Percentiles rank a stretch among this genome's conserved stretches.
Conservation (phyloP, 2,113 vertebrate genomes). For the Ammodytes marinus region DNA sequence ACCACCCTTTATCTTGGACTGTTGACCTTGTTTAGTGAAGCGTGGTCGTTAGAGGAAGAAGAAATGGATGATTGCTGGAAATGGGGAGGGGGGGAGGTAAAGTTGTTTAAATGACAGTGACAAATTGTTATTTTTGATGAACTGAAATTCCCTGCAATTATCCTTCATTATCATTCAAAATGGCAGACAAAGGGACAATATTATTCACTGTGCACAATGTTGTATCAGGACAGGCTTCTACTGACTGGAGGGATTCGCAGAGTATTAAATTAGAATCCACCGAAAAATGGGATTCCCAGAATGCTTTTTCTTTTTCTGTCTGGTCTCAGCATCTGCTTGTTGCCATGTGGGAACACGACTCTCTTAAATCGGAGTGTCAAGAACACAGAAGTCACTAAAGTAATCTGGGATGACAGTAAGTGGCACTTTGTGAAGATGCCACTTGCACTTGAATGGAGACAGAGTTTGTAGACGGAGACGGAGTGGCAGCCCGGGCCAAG, state of each 20-base stretch:
- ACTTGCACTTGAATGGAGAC: conserved; percentile 23
- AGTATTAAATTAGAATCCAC: conserved; percentile 33
- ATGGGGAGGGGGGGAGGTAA: neutral
- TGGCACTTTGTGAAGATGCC: conserved; percentile 13
- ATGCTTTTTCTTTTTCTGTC: conserved; percentile 33
- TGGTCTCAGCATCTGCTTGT: neutral
- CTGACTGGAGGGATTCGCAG: conserved; percentile 58
- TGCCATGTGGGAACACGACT: neutral
- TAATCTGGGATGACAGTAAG: conserved; percentile 27
- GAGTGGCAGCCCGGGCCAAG: neutral
- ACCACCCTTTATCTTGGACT: conserved; percentile 12
- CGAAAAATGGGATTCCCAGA: conserved; percentile 28
- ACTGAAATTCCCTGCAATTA: conserved; percentile 41
- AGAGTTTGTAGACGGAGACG: neutral
- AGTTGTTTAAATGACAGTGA: conserved; percentile 29
- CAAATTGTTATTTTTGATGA: conserved; percentile 37
- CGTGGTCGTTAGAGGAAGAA: conserved; percentile 12
- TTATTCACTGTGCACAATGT: neutral
- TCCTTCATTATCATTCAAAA: conserved; percentile 48
- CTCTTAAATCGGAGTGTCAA: neutral
- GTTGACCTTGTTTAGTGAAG: conserved; percentile 49
- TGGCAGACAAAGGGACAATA: neutral
- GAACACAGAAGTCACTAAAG: conserved; percentile 8
- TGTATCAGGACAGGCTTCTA: neutral
- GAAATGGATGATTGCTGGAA: conserved; percentile 46